A percentile compares a stretch with the other conserved stretches of the same genome.
These are phyloP conservation scores for Cichlasoma orientale DNA, from an alignment of 2,797 vertebrate genomes.

Conservation along the genomic window DNA sequence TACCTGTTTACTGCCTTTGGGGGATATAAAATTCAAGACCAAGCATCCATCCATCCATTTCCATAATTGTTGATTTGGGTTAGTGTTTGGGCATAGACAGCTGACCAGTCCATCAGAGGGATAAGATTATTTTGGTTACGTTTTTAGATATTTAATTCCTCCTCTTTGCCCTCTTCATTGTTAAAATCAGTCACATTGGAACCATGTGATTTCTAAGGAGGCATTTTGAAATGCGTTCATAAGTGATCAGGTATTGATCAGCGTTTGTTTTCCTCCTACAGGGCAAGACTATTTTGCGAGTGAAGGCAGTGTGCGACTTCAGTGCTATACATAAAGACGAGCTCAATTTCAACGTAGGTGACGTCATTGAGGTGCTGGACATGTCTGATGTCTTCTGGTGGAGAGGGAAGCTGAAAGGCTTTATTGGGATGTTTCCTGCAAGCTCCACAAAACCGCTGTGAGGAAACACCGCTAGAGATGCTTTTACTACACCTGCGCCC, in stretches of 20 bases:
- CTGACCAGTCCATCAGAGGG: not conserved
- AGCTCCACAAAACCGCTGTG: not conserved
- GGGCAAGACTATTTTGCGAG: rapidly evolving
- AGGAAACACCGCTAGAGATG: not conserved
- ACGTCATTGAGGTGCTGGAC: not conserved
- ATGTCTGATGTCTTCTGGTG: not conserved
- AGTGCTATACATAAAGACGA: not conserved
- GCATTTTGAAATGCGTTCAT: not conserved
- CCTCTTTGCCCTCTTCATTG: rapidly evolving
- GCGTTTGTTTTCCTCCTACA: not conserved
- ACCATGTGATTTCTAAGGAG: not conserved
- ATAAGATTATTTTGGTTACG: not conserved
- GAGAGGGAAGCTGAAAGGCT: not conserved
- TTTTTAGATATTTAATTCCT: not conserved
- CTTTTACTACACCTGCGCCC: not conserved
- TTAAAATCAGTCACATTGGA: rapidly evolving
- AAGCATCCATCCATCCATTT: too few species aligned
- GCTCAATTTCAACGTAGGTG: not conserved
- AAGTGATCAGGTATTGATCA: not conserved
- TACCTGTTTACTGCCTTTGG: not conserved
- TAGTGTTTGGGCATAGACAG: too few species aligned
- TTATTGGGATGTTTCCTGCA: not conserved
- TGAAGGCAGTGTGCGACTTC: not conserved
- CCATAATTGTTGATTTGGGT: too few species aligned
- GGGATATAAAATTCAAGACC: not conserved